A percentile compares a stretch with the other conserved stretches of the same genome.
These are phyloP conservation scores for Drosophila pseudotakahashii DNA, from an alignment of 2,888 invertebrate genomes.

Conservation along the genomic window DNA sequence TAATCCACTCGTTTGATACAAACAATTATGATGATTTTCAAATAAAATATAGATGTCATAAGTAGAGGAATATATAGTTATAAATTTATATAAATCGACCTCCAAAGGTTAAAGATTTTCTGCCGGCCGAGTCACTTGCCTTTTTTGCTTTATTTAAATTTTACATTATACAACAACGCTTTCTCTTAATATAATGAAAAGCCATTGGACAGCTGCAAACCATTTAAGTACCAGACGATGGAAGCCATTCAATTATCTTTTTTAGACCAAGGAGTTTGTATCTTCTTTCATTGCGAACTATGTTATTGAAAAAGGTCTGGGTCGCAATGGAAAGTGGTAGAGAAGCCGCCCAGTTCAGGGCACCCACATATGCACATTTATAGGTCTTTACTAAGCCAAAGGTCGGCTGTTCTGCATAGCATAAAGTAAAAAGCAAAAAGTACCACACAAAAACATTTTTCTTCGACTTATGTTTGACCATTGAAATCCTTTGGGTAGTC, in stretches of 20 bases:
- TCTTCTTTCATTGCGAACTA: slow-evolving; percentile 13
- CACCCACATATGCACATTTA: slow-evolving; percentile 34
- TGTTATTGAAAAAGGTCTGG: slow-evolving; percentile 57
- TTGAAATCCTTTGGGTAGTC: slow-evolving; percentile 75
- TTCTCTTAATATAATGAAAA: no score
- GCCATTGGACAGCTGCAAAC: slow-evolving; percentile 55
- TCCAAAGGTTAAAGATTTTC: no score
- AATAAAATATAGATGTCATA: no score
- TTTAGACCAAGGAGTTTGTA: slow-evolving; percentile 37
- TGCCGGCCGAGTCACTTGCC: no score
- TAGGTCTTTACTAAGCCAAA: slow-evolving; percentile 50
- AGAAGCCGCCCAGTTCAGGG: slow-evolving; percentile 25
- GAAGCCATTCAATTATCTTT: slow-evolving; percentile 58
- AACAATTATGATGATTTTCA: no score
- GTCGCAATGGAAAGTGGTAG: slow-evolving; percentile 58
- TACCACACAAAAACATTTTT: slow-evolving; percentile 56
- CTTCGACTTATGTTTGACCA: slow-evolving; percentile 45
- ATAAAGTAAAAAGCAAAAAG: slow-evolving; percentile 46
- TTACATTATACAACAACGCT: not conserved
- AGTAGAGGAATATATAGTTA: no score
- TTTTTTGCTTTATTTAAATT: not conserved
- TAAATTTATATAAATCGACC: no score
- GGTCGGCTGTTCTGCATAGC: slow-evolving; percentile 60
- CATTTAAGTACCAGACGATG: slow-evolving; percentile 63
- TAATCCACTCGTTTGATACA: no score